Evolutionary conservation across 2,888 invertebrate species (phyloP).

Genomic region (Phrixothrix hirtus): DNA sequence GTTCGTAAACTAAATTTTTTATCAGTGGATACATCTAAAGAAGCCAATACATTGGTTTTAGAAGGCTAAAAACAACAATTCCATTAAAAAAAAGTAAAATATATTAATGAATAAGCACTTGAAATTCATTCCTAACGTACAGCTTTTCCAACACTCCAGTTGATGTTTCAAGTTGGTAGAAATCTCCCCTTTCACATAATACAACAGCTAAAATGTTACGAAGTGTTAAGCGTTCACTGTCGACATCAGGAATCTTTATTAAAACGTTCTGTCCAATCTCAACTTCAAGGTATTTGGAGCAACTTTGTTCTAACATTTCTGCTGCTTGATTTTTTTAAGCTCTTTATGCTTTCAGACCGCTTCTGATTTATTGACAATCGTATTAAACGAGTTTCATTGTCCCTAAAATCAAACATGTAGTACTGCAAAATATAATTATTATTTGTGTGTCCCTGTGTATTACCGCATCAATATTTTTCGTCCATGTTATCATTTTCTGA

Average conservation of each 20-base stretch:
- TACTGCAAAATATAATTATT: too few relatives aligned
- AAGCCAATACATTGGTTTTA: slow-evolving; percentile 3
- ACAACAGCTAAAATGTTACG: too few relatives aligned
- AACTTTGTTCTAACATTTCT: slow-evolving; percentile 15
- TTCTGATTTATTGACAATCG: too few relatives aligned
- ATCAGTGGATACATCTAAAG: too few relatives aligned
- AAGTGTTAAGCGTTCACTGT: neutral
- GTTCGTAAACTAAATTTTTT: slow-evolving; percentile 4
- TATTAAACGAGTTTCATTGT: too few relatives aligned
- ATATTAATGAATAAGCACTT: too few relatives aligned
- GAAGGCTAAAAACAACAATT: slow-evolving; percentile 1
- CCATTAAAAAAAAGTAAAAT: neutral
- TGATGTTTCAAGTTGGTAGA: slow-evolving; percentile 16
- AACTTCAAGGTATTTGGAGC: slow-evolving; percentile 9
- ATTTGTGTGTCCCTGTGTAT: too few relatives aligned
- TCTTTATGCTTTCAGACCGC: too few relatives aligned
- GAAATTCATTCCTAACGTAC: slow-evolving; percentile 14
- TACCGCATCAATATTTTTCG: too few relatives aligned
- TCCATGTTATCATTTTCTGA: too few relatives aligned
- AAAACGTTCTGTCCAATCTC: too few relatives aligned
- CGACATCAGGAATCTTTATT: slow-evolving; percentile 3
- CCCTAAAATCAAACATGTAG: too few relatives aligned
- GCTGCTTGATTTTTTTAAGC: slow-evolving; percentile 7
- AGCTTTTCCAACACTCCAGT: slow-evolving; percentile 11
- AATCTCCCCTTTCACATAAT: slow-evolving; percentile 19